Evolutionary conservation across 2,113 vertebrate species (phyloP), one percentile per base, ranked within the genome.

Genomic region (Corynorhinus townsendii): DNA sequence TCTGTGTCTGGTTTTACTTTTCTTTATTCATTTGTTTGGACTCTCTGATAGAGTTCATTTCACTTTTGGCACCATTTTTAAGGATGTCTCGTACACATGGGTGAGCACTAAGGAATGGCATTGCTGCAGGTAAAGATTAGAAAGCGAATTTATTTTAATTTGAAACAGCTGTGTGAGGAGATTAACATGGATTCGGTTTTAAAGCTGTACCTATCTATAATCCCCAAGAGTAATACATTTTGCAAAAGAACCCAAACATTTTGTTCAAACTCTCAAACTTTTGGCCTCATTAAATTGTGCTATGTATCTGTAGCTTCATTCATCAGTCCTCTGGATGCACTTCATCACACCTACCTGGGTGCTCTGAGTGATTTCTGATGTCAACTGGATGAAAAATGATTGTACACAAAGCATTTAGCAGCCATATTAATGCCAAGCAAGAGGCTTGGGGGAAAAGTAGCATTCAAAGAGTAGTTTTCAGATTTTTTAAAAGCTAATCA

Each of bases 91-190:
- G 0, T 81, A 68, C 80, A 92, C 90, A 90, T 3, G 71, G 89
- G 80, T 62, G 83, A 96, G 28, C 86, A 83, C 96, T 75, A 71
- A 91, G 96, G 91, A 96, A 79, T 73, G 52, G 91, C 49, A 79
- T 3, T 52, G 33, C 73, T 86, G 59, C 90, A 96, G 97, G 95
- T 97, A 90, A 94, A 90, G 96, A 96, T 95, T 86, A 89, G 66
- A 76, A 80, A 68, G 49, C 20, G 24, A 96, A 92, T 68, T 59
- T 35, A 69, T 49, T 94, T 93, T 97, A 96, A 97, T 95, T 64
- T 91, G 96, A 76, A 96, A 93, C 97, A 97, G 97, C 95, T 97
- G 96, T 94, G 72, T 38, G 64, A 81, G 68, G 12, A 96, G 96
- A 87, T 71, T 71, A 96, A 59, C 91, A 54, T 52, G 52, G 80